These are phyloP conservation scores for Megaleporinus macrocephalus DNA, from an alignment of 2,113 vertebrate species.

Conservation along the genomic window DNA sequence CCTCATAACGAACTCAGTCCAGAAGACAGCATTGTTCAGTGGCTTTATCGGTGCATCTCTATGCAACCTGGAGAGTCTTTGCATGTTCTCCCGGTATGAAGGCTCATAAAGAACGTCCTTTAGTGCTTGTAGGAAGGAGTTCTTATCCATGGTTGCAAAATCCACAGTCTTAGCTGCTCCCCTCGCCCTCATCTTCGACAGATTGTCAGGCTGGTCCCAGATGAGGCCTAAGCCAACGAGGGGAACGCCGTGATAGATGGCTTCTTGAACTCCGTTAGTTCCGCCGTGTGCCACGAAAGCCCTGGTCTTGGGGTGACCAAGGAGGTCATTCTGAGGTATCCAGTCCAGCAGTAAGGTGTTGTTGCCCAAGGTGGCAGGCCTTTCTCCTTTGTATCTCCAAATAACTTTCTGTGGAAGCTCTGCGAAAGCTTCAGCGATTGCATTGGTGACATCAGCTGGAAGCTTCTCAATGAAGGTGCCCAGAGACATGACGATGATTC, in stretches of 20 bases:
- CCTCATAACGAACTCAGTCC: conserved; percentile 49
- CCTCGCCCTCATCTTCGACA: conserved; percentile 44
- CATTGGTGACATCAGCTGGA: conserved; percentile 44
- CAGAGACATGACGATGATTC: conserved; percentile 56
- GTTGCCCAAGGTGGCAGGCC: conserved; percentile 47
- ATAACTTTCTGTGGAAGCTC: conserved; percentile 55
- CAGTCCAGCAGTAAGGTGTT: conserved; percentile 55
- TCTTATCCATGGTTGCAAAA: conserved; percentile 50
- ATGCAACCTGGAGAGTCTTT: conserved; percentile 48
- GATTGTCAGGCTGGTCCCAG: conserved; percentile 55
- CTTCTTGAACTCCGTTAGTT: conserved; percentile 55
- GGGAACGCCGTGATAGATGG: conserved; percentile 54
- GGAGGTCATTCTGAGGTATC: conserved; percentile 58
- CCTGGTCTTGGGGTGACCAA: conserved; percentile 52
- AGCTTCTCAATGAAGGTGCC: conserved; percentile 49
- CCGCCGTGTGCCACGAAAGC: conserved; percentile 54
- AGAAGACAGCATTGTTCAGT: conserved; percentile 49
- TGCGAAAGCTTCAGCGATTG: conserved; percentile 50
- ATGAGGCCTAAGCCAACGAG: conserved; percentile 49
- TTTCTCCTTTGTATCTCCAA: conserved; percentile 51
- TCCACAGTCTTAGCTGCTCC: conserved; percentile 46
- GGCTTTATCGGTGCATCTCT: conserved; percentile 49
- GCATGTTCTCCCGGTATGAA: conserved; percentile 53
- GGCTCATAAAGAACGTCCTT: conserved; percentile 48
- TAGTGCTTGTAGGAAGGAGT: conserved; percentile 37